phyloP scores from a whole-genome alignment of 2,888 invertebrate genomes.

The Cistogaster globosa region DNA sequence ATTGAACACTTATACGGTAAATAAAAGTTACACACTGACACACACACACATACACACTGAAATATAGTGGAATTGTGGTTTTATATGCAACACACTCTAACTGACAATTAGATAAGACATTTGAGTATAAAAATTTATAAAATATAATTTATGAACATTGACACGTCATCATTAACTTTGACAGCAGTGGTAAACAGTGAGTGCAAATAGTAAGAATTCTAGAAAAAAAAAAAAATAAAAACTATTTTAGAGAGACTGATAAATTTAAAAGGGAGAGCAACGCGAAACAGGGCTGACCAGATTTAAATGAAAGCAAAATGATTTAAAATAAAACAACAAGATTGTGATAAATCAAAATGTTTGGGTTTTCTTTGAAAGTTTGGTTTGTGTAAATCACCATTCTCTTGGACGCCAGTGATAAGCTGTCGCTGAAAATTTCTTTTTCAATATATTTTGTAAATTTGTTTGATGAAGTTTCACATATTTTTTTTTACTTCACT shows the following conservation, averaged over 20 bases:
- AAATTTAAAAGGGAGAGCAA: no score
- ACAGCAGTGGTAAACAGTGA: slow-evolving; percentile 29
- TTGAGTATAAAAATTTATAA: slow-evolving; percentile 16
- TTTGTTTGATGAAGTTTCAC: no score
- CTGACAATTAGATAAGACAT: neutral
- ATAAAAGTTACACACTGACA: slow-evolving; percentile 4
- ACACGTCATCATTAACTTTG: slow-evolving; percentile 58
- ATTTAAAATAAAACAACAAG: no score
- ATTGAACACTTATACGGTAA: slow-evolving; percentile 44
- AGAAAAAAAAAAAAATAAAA: neutral
- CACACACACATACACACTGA: neutral
- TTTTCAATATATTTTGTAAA: no score
- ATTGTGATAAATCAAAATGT: no score
- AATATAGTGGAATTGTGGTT: slow-evolving; percentile 6
- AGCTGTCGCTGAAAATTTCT: no score
- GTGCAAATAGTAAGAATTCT: neutral
- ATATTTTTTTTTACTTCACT: neutral
- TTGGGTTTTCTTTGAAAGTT: no score
- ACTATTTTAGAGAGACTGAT: no score
- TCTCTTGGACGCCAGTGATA: no score
- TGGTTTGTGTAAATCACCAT: no score
- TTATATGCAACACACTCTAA: neutral
- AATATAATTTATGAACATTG: slow-evolving; percentile 52
- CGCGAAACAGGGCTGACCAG: no score
- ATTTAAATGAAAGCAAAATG: no score